A percentile compares a stretch with the other conserved stretches of the same genome.
phyloP scores from a whole-genome alignment of 2,113 vertebrate genomes.

The Gymnobelideus leadbeateri region DNA sequence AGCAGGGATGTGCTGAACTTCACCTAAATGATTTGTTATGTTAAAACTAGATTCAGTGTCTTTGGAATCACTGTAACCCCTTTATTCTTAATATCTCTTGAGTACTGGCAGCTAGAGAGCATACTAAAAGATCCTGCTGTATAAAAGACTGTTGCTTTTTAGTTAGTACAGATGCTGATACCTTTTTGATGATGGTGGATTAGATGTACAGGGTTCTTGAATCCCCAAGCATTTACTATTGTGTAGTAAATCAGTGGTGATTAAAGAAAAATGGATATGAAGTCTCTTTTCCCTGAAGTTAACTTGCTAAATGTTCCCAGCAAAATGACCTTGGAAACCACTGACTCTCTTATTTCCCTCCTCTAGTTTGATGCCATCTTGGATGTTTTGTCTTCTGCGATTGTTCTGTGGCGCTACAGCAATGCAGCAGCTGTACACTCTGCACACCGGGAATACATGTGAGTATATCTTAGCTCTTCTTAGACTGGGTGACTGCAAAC shows the following conservation, averaged over 20 bases:
- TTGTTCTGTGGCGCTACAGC: slow-evolving; percentile 98
- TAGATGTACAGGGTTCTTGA: neutral
- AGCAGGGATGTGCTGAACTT: neutral
- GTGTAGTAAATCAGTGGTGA: neutral
- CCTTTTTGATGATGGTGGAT: neutral
- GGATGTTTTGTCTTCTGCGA: slow-evolving; percentile 96
- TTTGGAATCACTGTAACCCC: neutral
- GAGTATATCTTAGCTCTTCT: slow-evolving; percentile 82
- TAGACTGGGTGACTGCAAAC: neutral
- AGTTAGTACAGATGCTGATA: neutral
- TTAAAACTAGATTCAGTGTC: neutral
- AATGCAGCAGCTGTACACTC: slow-evolving; percentile 98
- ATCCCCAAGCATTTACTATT: neutral
- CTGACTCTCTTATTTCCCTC: slow-evolving; percentile 69
- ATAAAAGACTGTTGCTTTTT: neutral
- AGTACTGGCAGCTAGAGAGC: neutral
- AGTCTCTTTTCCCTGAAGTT: neutral
- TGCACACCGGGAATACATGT: slow-evolving; percentile 97
- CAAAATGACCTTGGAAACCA: slow-evolving; percentile 35
- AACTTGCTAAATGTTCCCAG: neutral
- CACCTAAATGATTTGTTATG: neutral
- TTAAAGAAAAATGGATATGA: neutral
- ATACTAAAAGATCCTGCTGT: neutral
- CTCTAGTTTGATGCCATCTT: slow-evolving; percentile 96
- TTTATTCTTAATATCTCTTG: neutral